Percentiles rank a stretch among this genome's conserved stretches.
These are phyloP conservation scores for Diadema setosum DNA, from an alignment of 35 echinoderm and acorn worm species.

Conservation along the genomic window DNA sequence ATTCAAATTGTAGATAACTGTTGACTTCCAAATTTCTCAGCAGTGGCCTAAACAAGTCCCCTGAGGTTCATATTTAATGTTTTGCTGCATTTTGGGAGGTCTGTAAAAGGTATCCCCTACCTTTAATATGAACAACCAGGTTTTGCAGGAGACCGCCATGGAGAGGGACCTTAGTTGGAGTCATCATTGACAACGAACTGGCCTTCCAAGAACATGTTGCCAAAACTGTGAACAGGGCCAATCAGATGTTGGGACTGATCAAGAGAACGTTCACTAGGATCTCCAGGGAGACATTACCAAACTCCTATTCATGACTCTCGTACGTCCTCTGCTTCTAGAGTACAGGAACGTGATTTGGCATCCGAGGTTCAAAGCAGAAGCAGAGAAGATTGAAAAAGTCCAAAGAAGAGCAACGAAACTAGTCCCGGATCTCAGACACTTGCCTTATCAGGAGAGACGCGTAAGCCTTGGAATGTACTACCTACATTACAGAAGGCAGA, in stretches of 20 bases:
- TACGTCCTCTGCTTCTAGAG: too few relatives aligned
- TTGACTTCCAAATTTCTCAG: too few relatives aligned
- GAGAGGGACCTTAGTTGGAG: not conserved
- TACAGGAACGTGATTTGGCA: too few relatives aligned
- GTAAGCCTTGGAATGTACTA: too few relatives aligned
- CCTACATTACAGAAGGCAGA: too few relatives aligned
- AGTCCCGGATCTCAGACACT: not conserved
- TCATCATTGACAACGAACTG: not conserved
- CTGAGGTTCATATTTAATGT: too few relatives aligned
- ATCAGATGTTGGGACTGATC: not conserved
- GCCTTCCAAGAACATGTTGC: not conserved
- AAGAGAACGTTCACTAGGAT: not conserved
- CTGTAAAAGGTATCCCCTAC: too few relatives aligned
- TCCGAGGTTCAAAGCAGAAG: not conserved
- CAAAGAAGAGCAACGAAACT: not conserved
- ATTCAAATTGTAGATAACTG: too few relatives aligned
- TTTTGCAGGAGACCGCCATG: not conserved
- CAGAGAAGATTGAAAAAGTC: not conserved
- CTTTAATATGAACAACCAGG: not conserved
- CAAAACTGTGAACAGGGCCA: not conserved
- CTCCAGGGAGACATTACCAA: not conserved
- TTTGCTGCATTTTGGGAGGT: too few relatives aligned
- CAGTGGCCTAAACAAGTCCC: too few relatives aligned
- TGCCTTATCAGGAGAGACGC: not conserved
- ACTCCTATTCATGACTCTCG: too few relatives aligned